These are phyloP conservation scores for Poecilia latipinna DNA, from an alignment of 2,113 vertebrate genomes.

Conservation along the genomic window DNA sequence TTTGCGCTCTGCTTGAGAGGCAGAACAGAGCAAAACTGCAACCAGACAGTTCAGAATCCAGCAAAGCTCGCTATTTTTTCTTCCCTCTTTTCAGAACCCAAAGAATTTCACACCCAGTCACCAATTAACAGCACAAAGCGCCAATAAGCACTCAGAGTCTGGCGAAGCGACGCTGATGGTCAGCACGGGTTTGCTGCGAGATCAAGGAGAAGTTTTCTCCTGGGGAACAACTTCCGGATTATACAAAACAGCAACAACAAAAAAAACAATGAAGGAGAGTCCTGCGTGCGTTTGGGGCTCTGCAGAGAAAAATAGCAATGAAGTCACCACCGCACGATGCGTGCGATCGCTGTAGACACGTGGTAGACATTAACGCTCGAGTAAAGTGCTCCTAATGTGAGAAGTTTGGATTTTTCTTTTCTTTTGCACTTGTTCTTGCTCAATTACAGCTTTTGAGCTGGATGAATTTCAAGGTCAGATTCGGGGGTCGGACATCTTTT, in stretches of 20 bases:
- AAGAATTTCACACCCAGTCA: conserved; percentile 8
- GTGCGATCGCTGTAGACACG: conserved; percentile 48
- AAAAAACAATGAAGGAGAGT: no score
- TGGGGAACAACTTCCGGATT: conserved; percentile 16
- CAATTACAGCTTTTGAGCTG: background rate
- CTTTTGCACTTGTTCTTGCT: background rate
- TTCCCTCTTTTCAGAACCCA: background rate
- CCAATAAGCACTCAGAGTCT: background rate
- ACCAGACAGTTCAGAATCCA: background rate
- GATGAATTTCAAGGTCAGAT: conserved; percentile 11
- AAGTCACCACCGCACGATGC: conserved; percentile 33
- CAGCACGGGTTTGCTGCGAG: conserved; percentile 13
- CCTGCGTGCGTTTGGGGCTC: conserved; percentile 21
- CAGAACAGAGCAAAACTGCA: background rate
- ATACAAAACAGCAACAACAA: background rate
- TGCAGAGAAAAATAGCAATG: conserved; percentile 25
- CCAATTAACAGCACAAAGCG: conserved; percentile 11
- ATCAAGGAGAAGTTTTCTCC: conserved; percentile 13
- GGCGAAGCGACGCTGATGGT: background rate
- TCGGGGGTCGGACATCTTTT: conserved; percentile 23
- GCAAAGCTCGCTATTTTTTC: background rate
- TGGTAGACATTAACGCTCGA: conserved; percentile 71
- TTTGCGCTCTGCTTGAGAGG: background rate
- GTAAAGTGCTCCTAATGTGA: conserved; percentile 52
- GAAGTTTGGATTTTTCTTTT: background rate